A percentile compares a stretch with the other conserved stretches of the same genome.
Evolutionary conservation across 2,888 invertebrate species (phyloP).

Genomic region (Aleiodes alternator): DNA sequence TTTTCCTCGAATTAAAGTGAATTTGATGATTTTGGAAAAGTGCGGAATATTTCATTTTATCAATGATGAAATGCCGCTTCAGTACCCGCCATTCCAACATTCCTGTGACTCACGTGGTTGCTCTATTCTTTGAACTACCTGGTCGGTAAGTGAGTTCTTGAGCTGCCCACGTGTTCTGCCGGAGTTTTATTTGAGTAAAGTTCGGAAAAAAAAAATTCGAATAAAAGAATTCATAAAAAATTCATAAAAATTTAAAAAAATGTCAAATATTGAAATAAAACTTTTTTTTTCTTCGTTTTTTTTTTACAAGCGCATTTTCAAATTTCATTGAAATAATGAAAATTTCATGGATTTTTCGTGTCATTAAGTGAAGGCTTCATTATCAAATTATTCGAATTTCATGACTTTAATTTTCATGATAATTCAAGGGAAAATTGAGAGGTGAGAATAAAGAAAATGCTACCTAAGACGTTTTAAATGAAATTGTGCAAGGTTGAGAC

Average conservation of each 20-base stretch:
- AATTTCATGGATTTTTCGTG: no score
- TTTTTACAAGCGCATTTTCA: neutral
- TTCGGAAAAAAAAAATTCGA: no score
- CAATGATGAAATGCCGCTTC: constrained; percentile 15
- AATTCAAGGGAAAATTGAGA: neutral
- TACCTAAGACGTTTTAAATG: neutral
- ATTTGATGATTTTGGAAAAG: no score
- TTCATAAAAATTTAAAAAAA: no score
- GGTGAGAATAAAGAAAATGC: neutral
- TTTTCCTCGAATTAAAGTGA: no score
- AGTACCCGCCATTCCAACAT: constrained; percentile 5
- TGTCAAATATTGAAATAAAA: no score
- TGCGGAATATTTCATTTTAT: neutral
- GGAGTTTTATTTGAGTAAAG: no score
- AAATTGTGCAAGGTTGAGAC: constrained; percentile 17
- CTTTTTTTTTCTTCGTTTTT: no score
- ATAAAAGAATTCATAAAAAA: no score
- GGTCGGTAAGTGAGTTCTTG: constrained; percentile 29
- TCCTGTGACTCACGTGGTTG: neutral
- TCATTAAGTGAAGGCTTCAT: no score
- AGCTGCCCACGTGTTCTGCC: constrained; percentile 28
- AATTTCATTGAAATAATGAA: neutral
- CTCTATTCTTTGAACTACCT: constrained; percentile 1
- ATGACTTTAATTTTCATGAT: neutral
- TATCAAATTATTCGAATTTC: neutral